These are phyloP conservation scores for Chiloscyllium plagiosum DNA, from an alignment of 2,113 vertebrate species.

Conservation along the genomic window DNA sequence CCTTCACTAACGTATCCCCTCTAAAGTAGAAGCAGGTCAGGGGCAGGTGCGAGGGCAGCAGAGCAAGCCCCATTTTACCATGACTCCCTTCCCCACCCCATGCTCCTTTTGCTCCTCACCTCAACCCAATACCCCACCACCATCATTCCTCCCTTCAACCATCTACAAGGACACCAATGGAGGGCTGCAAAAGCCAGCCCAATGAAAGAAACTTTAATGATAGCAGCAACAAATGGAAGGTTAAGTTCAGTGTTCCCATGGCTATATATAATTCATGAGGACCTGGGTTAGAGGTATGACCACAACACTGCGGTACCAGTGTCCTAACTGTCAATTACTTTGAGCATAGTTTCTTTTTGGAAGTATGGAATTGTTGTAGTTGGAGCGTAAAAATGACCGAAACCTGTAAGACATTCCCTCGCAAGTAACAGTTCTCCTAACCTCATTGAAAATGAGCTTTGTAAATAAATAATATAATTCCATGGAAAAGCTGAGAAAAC, in stretches of 20 bases:
- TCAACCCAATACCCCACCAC: too few relatives aligned
- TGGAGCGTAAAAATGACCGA: not conserved
- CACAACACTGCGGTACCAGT: too few relatives aligned
- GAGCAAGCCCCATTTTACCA: too few relatives aligned
- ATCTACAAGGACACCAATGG: too few relatives aligned
- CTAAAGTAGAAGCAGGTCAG: too few relatives aligned
- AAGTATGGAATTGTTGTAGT: not conserved
- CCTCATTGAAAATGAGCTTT: not conserved
- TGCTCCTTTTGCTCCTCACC: too few relatives aligned
- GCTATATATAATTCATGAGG: not conserved
- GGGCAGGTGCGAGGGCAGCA: too few relatives aligned
- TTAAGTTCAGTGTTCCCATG: not conserved
- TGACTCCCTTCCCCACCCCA: too few relatives aligned
- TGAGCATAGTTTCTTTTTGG: not conserved
- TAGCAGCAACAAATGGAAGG: not conserved
- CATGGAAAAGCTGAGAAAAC: not conserved
- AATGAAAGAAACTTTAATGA: not conserved
- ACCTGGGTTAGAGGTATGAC: not conserved
- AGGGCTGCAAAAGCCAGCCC: too few relatives aligned
- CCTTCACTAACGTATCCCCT: too few relatives aligned
- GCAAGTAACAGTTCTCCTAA: not conserved
- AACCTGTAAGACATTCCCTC: not conserved
- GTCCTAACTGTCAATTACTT: not conserved
- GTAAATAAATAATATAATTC: not conserved
- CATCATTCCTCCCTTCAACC: too few relatives aligned